These are phyloP conservation scores for Thalassoma bifasciatum DNA, from an alignment of 2,113 vertebrate genomes.

Conservation along the genomic window DNA sequence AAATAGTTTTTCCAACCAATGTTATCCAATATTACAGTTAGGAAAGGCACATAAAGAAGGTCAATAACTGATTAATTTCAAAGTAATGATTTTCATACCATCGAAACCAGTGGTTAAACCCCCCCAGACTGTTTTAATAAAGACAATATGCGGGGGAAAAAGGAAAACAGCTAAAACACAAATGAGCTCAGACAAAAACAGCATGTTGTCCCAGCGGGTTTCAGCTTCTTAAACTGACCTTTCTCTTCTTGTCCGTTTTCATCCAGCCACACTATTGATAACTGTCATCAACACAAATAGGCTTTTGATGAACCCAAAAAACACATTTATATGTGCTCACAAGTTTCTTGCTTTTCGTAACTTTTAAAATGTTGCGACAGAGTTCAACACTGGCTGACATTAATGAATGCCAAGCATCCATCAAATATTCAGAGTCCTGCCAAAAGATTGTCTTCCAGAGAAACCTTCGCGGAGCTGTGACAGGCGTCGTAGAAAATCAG, in stretches of 20 bases:
- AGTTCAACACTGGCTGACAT: background rate
- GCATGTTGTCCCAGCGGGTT: background rate
- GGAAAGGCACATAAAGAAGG: conserved; percentile 10
- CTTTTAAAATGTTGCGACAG: too few relatives aligned
- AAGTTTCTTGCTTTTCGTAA: too few relatives aligned
- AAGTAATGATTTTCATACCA: background rate
- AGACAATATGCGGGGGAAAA: background rate
- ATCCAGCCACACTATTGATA: background rate
- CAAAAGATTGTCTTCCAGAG: too few relatives aligned
- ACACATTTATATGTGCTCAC: too few relatives aligned
- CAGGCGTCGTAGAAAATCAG: background rate
- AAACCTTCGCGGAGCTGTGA: background rate
- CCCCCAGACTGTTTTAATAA: conserved; percentile 20
- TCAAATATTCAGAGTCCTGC: background rate
- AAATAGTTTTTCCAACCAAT: conserved; percentile 53
- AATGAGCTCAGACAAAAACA: background rate
- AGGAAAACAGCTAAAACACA: background rate
- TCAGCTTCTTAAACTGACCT: background rate
- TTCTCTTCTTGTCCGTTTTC: background rate
- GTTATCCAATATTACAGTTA: conserved; percentile 47
- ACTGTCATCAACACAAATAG: background rate
- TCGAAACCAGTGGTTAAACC: background rate
- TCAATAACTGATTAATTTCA: conserved; percentile 16
- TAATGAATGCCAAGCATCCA: background rate
- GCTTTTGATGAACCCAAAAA: too few relatives aligned